phyloP scores from a whole-genome alignment of 2,113 vertebrate genomes.

The Stegastes partitus region DNA sequence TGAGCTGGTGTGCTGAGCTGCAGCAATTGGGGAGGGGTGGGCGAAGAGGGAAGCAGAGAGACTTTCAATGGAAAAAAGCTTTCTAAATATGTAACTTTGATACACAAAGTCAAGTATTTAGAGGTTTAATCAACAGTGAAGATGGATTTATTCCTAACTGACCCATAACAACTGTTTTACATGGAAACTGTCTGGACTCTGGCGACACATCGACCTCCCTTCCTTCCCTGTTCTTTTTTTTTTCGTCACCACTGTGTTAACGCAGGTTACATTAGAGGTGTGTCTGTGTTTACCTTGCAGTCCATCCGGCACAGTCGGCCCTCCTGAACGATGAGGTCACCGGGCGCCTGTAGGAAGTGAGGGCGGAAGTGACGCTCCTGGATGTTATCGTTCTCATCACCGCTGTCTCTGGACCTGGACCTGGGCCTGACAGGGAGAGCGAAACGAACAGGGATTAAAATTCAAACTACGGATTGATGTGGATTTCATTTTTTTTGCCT shows the following conservation, averaged over 20 bases:
- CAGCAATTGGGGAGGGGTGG: too few species aligned
- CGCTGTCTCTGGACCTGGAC: slow-evolving; percentile 96
- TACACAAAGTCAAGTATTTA: too few species aligned
- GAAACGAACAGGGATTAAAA: neutral
- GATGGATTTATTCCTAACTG: too few species aligned
- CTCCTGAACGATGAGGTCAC: slow-evolving; percentile 96
- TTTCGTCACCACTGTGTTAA: neutral
- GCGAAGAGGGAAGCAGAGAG: too few species aligned
- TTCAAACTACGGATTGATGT: neutral
- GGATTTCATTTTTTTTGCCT: too few species aligned
- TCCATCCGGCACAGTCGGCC: slow-evolving; percentile 98
- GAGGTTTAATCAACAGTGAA: too few species aligned
- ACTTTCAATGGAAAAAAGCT: too few species aligned
- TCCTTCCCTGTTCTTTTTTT: neutral
- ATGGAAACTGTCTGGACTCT: too few species aligned
- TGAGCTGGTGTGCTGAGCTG: too few species aligned
- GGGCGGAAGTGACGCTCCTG: slow-evolving; percentile 99
- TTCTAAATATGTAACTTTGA: too few species aligned
- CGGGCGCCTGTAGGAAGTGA: slow-evolving; percentile 98
- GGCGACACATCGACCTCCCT: neutral
- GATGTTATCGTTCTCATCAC: slow-evolving; percentile 96
- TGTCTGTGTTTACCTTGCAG: slow-evolving; percentile 90
- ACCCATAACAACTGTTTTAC: too few species aligned
- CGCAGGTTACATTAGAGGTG: neutral
- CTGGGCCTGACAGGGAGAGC: slow-evolving; percentile 86